Evolutionary conservation across 2,797 vertebrate genomes (phyloP).

Genomic region (Botia almorhae): DNA sequence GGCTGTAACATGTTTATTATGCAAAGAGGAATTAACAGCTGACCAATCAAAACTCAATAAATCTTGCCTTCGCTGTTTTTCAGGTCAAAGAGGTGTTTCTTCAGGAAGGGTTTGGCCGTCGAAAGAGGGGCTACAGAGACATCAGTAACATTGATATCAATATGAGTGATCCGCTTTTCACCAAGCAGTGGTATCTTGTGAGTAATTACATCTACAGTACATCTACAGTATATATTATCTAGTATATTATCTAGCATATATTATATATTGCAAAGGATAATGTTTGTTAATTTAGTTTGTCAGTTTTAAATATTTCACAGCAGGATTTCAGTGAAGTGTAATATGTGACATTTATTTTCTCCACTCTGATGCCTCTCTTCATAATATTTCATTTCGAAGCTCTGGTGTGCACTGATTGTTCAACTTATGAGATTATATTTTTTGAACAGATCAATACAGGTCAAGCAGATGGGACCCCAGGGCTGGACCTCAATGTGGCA

Average conservation of each 20-base stretch:
- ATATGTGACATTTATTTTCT: slow-evolving; percentile 75
- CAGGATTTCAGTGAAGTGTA: slow-evolving; percentile 41
- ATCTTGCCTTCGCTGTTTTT: slow-evolving; percentile 40
- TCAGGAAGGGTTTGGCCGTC: slow-evolving; percentile 91
- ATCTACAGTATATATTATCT: too few relatives aligned
- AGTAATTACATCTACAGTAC: slow-evolving; percentile 69
- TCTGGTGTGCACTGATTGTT: slow-evolving; percentile 60
- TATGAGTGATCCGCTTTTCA: slow-evolving; percentile 96
- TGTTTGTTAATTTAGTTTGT: slow-evolving; percentile 62
- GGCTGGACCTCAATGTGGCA: slow-evolving; percentile 98
- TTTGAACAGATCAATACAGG: slow-evolving; percentile 94
- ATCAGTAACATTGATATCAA: slow-evolving; percentile 93
- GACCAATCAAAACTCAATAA: not conserved
- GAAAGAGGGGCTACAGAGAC: slow-evolving; percentile 93
- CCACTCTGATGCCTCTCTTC: slow-evolving; percentile 20
- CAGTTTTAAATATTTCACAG: slow-evolving; percentile 58
- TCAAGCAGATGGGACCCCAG: slow-evolving; percentile 97
- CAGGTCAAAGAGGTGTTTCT: slow-evolving; percentile 90
- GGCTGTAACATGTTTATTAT: not conserved
- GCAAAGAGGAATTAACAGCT: not conserved
- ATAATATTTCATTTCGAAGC: slow-evolving; percentile 62
- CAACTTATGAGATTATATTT: slow-evolving; percentile 70
- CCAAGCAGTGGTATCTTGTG: slow-evolving; percentile 99
- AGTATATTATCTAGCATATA: not conserved
- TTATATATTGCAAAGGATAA: slow-evolving; percentile 37